Evolutionary conservation across 1,140 invertebrate genomes (phyloP), one percentile per base, ranked within the genome.

Genomic region (Pseudobourletiella spinata): DNA sequence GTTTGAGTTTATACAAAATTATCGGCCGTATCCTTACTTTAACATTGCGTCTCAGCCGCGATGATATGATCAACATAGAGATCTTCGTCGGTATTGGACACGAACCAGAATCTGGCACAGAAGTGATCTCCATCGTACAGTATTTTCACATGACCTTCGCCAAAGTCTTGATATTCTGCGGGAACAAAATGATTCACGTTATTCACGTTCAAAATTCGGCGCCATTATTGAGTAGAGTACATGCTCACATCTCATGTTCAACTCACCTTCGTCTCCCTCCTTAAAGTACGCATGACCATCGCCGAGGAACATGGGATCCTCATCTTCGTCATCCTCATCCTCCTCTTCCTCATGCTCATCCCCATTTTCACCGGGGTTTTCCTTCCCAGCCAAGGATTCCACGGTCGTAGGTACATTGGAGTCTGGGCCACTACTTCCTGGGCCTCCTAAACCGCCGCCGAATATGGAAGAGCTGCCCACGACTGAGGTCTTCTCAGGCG

Each of bases 301-400:
- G 28, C 48, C 55, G 42, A 59, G 50, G 60, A 64, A 64, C 63
- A 64, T 64, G n/a, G 42, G 22, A 0, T 64, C 63, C 22, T 64
- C 63, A 20, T 59, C 56, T 15, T 64, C 62, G 4, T 57, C 51
- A 29, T 67, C 63, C 18, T 67, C 35, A 1, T 60, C 57, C 54
- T 62, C 64, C 1, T 50, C 55, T 14, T 60, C 57, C 35, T 69
- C 52, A 29, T 61, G 15, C 3, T 58, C 57, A 1, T 64, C 61
- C n/a, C 57, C 44, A 16, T 63, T 29, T 16, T 57, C 16, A 24
- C 35, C 56, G 2, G 43, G 8, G 6, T 57, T 39, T 11, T 57
- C 54, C 8, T 35, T 24, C 11, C 43, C 16, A 18, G 43, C 46
- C 16, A 58, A 44, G 16, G 35, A 20, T 14, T 42, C 18, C 3